These are phyloP conservation scores for Furnarius figulus DNA, from an alignment of 2,113 vertebrate genomes.

Conservation along the genomic window DNA sequence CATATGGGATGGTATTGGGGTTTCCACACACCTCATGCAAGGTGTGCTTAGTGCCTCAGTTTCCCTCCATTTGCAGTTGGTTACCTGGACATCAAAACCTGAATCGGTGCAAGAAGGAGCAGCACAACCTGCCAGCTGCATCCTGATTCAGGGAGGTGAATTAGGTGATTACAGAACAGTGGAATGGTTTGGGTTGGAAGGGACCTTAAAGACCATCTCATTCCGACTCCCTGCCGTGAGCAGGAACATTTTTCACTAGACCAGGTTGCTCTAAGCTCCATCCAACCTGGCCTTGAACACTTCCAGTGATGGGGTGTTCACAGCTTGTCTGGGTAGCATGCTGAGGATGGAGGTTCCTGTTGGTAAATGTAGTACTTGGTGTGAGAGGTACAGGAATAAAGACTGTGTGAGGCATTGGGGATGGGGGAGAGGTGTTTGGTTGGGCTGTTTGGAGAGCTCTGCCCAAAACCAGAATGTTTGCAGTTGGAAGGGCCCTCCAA, in stretches of 20 bases:
- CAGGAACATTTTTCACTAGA: background rate
- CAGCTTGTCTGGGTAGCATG: accelerated
- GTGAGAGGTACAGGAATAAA: background rate
- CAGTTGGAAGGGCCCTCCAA: background rate
- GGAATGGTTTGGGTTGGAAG: background rate
- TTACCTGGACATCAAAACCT: background rate
- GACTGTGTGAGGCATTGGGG: accelerated
- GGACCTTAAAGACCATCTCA: background rate
- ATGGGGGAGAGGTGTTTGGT: accelerated
- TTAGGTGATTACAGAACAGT: background rate
- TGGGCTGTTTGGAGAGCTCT: background rate
- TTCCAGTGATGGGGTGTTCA: background rate
- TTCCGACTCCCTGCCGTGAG: background rate
- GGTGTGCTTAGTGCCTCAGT: background rate
- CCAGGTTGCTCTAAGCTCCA: background rate
- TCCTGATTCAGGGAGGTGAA: background rate
- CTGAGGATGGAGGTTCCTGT: background rate
- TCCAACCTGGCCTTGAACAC: background rate
- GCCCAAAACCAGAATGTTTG: background rate
- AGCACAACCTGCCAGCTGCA: accelerated
- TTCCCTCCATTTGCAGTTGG: background rate
- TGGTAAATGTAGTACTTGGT: background rate
- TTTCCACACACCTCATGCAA: background rate
- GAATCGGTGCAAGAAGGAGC: background rate
- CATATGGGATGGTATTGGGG: accelerated